phyloP scores from a whole-genome alignment of 2,113 vertebrate species.

The Falcunculus frontatus region DNA sequence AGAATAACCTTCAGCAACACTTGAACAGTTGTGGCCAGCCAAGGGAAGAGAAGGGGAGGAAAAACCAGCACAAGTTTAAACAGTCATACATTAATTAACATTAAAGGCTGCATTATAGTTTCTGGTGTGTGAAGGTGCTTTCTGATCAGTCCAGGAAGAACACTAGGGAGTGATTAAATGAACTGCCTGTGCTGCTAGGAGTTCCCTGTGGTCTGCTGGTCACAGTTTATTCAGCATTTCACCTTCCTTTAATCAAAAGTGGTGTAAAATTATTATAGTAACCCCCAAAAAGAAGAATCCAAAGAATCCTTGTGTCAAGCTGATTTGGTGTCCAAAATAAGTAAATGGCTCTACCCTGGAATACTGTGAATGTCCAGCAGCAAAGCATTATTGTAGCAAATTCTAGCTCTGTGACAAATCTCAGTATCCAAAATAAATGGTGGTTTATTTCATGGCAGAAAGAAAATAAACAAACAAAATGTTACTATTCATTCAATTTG shows the following conservation, averaged over 20 bases:
- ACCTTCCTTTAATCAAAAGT: neutral
- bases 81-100: neutral
- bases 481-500: neutral
- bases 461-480: neutral
- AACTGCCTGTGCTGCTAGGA: neutral
- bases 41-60: neutral
- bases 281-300: neutral
- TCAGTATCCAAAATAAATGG: neutral
- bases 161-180: neutral
- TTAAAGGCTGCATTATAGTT: neutral
- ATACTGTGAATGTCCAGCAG: neutral
- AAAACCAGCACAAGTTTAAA: neutral
- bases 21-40: conserved; percentile 3
- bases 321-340: neutral
- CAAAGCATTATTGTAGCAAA: neutral
- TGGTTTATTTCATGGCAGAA: neutral
- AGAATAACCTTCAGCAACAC: conserved; percentile 49
- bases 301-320: neutral
- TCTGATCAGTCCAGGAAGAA: neutral
- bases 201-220: neutral
- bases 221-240: neutral
- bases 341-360: neutral
- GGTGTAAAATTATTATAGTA: neutral
- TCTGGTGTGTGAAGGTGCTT: neutral
- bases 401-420: neutral